Percentiles rank a stretch among this genome's conserved stretches.
phyloP scores from a whole-genome alignment of 2,113 vertebrate genomes.

The Cardinalis cardinalis region DNA sequence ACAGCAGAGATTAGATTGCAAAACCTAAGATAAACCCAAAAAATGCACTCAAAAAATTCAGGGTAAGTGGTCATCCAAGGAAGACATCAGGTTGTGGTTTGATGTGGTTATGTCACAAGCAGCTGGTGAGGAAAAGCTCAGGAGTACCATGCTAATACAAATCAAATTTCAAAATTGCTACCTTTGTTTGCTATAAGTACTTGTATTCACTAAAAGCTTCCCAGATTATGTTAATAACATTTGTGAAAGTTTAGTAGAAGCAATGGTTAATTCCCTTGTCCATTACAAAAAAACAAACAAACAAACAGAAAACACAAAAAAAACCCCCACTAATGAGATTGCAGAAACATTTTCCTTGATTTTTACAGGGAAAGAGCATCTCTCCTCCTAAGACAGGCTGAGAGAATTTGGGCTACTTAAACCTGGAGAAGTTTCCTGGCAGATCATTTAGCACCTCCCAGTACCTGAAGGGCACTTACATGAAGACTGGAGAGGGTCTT shows the following conservation, averaged over 20 bases:
- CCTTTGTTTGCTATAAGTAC: background rate
- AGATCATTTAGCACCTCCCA: background rate
- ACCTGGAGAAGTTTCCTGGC: too few relatives aligned
- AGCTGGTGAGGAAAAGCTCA: background rate
- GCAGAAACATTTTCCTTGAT: background rate
- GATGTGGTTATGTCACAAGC: background rate
- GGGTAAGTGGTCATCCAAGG: background rate
- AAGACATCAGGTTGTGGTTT: background rate
- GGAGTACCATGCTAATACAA: background rate
- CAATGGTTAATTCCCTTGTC: background rate
- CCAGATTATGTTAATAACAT: background rate
- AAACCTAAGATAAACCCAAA: slow-evolving; percentile 8
- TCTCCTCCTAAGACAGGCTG: background rate
- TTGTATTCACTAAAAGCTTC: background rate
- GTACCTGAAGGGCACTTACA: background rate
- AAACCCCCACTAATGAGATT: background rate
- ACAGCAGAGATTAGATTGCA: background rate
- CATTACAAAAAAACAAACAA: background rate
- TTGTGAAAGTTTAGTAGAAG: background rate
- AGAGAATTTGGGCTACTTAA: background rate
- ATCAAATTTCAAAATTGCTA: background rate
- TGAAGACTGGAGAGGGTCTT: background rate
- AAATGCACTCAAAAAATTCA: background rate
- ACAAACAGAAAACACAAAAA: background rate
- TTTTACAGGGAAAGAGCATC: background rate